These are phyloP conservation scores for Craseonycteris thonglongyai DNA, from an alignment of 2,113 vertebrate species.

Conservation along the genomic window DNA sequence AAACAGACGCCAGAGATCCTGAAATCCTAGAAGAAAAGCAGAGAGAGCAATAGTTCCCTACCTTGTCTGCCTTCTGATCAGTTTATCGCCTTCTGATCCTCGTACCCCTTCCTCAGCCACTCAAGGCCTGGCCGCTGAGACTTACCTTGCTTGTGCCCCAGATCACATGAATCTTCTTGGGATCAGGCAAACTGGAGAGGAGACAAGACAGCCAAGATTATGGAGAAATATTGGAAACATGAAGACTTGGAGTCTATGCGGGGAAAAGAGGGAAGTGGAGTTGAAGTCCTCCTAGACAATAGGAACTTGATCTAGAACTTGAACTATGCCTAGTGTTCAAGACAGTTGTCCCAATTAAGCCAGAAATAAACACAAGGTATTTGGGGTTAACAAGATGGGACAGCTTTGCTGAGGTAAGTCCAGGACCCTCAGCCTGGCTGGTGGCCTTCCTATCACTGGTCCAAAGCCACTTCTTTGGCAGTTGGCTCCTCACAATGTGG, in stretches of 20 bases:
- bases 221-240: not conserved
- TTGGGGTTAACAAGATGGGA: not conserved
- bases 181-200: constrained; percentile 89
- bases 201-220: not conserved
- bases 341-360: not conserved
- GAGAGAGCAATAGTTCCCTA: not conserved
- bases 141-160: constrained; percentile 93
- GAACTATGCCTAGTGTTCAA: not conserved
- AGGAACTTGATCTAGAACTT: too few relatives aligned
- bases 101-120: not conserved
- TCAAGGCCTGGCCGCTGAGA: not conserved
- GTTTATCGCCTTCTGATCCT: not conserved
- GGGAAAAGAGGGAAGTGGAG: not conserved
- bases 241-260: not conserved
- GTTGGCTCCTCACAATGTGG: not conserved
- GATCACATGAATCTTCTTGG: constrained; percentile 90
- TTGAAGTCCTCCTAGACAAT: not conserved
- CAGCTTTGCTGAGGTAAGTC: not conserved
- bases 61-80: not conserved
- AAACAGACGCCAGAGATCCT: constrained; percentile 86
- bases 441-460: not conserved
- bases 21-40: constrained; percentile 83
- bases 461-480: not conserved
- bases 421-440: not conserved
- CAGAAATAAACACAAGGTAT: not conserved